Conservation (phyloP, 2,797 vertebrate genomes). For the Rhinogobio ventralis region DNA sequence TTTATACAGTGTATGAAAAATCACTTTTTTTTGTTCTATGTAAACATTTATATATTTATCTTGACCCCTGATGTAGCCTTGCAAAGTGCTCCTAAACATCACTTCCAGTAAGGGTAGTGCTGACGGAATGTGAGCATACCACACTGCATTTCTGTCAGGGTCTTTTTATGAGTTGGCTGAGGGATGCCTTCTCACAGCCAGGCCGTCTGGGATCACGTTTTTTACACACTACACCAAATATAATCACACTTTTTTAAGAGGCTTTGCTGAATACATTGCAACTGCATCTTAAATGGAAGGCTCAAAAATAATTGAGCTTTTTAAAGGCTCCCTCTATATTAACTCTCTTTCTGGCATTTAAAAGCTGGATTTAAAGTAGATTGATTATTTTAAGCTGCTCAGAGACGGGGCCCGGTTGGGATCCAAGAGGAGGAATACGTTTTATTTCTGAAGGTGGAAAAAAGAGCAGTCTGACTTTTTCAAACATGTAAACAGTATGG, state of each 20-base stretch:
- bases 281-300: slow-evolving; percentile 52
- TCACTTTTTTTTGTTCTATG: too few species aligned
- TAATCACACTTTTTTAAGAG: slow-evolving; percentile 58
- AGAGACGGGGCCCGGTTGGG: slow-evolving; percentile 25
- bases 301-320: slow-evolving; percentile 54
- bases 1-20: not conserved
- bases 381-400: slow-evolving; percentile 64
- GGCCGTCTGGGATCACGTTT: slow-evolving; percentile 60
- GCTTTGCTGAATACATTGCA: slow-evolving; percentile 60
- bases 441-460: slow-evolving; percentile 47
- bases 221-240: slow-evolving; percentile 58
- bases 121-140: slow-evolving; percentile 53
- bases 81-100: slow-evolving; percentile 53
- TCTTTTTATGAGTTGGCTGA: slow-evolving; percentile 60
- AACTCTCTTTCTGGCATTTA: slow-evolving; percentile 51
- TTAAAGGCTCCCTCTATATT: slow-evolving; percentile 45
- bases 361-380: slow-evolving; percentile 47
- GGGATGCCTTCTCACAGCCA: slow-evolving; percentile 60
- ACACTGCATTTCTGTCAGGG: slow-evolving; percentile 59
- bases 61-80: slow-evolving; percentile 44
- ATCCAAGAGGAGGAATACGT: slow-evolving; percentile 36
- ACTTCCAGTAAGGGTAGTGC: slow-evolving; percentile 50
- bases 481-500: slow-evolving; percentile 47
- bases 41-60: too few species aligned
- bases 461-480: slow-evolving; percentile 13